Evolutionary conservation across 2,113 vertebrate genomes (phyloP).

Genomic region (human): DNA sequence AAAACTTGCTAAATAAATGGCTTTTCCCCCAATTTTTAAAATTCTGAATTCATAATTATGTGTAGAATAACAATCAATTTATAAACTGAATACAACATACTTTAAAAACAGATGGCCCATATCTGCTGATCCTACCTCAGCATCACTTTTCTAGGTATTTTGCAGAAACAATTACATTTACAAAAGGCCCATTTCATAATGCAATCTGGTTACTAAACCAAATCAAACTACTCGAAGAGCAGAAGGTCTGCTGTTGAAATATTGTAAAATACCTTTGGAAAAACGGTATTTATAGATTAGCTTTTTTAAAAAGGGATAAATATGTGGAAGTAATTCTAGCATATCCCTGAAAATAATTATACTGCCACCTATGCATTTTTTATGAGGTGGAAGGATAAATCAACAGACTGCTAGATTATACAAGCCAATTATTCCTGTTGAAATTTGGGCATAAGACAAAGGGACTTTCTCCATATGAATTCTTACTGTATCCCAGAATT

Average conservation of each 20-base stretch:
- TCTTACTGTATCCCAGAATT: not conserved
- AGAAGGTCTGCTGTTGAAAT: constrained; percentile 73
- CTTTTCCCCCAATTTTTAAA: constrained; percentile 44
- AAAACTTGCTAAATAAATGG: not conserved
- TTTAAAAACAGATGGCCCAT: constrained; percentile 78
- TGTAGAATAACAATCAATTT: constrained; percentile 81
- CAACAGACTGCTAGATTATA: constrained; percentile 62
- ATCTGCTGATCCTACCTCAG: constrained; percentile 79
- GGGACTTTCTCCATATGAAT: not conserved
- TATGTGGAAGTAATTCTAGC: constrained; percentile 70
- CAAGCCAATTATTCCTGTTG: constrained; percentile 12
- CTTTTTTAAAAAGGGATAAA: constrained; percentile 75
- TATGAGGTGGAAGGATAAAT: constrained; percentile 55
- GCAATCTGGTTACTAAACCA: constrained; percentile 77
- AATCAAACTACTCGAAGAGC: constrained; percentile 71
- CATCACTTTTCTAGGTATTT: constrained; percentile 78
- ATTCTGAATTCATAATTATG: constrained; percentile 78
- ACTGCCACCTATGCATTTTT: constrained; percentile 61
- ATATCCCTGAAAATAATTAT: constrained; percentile 75
- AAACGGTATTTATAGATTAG: constrained; percentile 43
- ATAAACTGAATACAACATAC: constrained; percentile 85
- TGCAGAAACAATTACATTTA: constrained; percentile 81
- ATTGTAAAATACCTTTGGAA: constrained; percentile 63
- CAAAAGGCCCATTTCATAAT: constrained; percentile 76
- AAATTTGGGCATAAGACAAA: constrained; percentile 67